Percentiles rank a stretch among this genome's conserved stretches.
Conservation (phyloP, 2,113 vertebrate species). For the Proteles cristata region DNA sequence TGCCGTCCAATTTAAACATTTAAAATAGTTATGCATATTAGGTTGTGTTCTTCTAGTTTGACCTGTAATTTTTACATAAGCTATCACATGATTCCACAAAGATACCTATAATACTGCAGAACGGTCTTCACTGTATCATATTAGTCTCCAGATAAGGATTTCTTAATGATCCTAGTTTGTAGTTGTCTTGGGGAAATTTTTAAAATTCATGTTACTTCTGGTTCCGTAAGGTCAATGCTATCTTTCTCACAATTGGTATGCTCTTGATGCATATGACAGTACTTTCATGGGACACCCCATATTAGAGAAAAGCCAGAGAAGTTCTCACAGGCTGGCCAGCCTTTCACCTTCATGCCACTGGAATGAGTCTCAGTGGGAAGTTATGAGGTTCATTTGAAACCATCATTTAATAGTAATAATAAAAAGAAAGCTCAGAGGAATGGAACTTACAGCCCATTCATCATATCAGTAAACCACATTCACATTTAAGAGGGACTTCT, state of each 20-base stretch:
- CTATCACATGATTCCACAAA: neutral
- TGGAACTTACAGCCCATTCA: neutral
- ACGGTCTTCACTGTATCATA: neutral
- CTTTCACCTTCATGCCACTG: neutral
- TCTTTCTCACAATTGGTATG: neutral
- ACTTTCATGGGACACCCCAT: neutral
- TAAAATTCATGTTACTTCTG: neutral
- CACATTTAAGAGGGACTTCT: neutral
- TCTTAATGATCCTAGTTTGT: neutral
- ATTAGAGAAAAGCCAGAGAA: neutral
- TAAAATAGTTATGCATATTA: neutral
- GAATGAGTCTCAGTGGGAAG: neutral
- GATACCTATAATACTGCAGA: neutral
- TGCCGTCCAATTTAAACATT: neutral
- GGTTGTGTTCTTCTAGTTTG: neutral
- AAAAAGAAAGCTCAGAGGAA: neutral
- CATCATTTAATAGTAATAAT: slow-evolving; percentile 10
- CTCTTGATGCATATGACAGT: neutral
- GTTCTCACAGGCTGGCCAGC: neutral
- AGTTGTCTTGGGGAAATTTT: neutral
- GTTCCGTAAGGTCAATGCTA: neutral
- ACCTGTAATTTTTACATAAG: neutral
- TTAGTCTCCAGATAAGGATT: neutral
- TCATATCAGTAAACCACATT: slow-evolving; percentile 30
- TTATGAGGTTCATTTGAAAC: neutral